Evolutionary conservation across 2,113 vertebrate genomes (phyloP), one percentile per base, ranked within the genome.

Genomic region (Engystomops pustulosus): DNA sequence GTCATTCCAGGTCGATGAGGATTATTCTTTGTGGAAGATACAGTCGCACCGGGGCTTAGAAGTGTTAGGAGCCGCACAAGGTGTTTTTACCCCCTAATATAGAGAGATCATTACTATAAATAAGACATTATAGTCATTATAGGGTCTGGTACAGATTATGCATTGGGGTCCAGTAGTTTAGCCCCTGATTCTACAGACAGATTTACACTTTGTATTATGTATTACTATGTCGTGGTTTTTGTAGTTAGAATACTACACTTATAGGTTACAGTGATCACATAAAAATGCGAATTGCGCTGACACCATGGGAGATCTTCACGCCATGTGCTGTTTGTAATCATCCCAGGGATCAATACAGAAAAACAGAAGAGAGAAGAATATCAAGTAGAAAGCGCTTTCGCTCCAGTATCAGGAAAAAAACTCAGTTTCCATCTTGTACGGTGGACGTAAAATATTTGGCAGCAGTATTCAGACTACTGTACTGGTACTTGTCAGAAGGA

Each of bases 301-400:
- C 41, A 34, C 23, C 36, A 49, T 32, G 60, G 38, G 70, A 74
- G 70, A 36, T 60, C 51, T 58, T 77, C 74, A 58, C 74, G 58
- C 27, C 20, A 25, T 60, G 20, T 7, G 12, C 58, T 20, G 41
- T 23, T 67, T 65, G 58, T 47, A 67, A 34, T 30, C 34, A 47
- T 79, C 58, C 78, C 25, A 45, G 62, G 25, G 67, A 47, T 47
- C 38, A 79, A 79, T 62, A 80, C 60, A 62, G 4, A 65, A 18
- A 67, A 30, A 44, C 4, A 41, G 18, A 38, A 32, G 30, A 67
- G 58, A 44, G 9, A 18, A 30, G 38, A 67, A 30, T 67, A 47
- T 47, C 45, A 30, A 65, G 23, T 30, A 47, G 38, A 49, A 67
- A 65, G 17, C 12, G 20, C 34, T 41, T 41, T 55, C 30, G 58